Base-by-base conservation (phyloP, 92 coral and sea anemone genomes). In the Heliopora coerulea region DNA sequence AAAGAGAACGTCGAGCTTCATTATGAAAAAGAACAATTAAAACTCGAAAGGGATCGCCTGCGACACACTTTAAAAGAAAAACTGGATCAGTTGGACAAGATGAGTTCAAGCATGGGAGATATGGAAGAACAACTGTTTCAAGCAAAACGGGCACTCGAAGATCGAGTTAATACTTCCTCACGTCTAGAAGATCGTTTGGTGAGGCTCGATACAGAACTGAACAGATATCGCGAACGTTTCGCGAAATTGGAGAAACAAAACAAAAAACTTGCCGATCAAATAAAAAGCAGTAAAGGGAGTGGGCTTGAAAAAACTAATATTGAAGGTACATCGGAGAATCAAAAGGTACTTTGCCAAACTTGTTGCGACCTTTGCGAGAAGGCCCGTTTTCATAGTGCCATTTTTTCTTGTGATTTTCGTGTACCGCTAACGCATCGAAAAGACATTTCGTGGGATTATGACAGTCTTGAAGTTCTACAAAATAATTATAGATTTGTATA, bases 1-100 rank as follows among this genome's bases (percentile, higher is more conserved):
- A 87, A 82, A 41, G 99, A 95, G 65, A 95, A 95, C 49, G 80
- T 68, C 39, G 88, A 88, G 24, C 68, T 95, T 29, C 81, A 90
- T 31, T 66, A 68, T 31, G 89, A 88, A 57, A 86, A 83, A 20
- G 95, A 90, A 49, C 89, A 95, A 39, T 61, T 90, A 2, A 88
- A 82, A 58, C 59, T 68, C 9, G 95, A 88, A 54, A 78, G 85
- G 57, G 89, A 90, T 0, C 91, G 91, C 25, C 42, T 90, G 56
- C 86, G 84, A 59, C 85, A 78, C 49, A 35, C 80, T 24, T 64
- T 90, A 25, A 90, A 89, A 33, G 99, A 95, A 57, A 95, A 86
- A 83, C 89, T 82, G 17, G 61, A 56, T 21, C 61, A 56, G 21
- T 7, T 10, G 10, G 39, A 35, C 10, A 32, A 33, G 14, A 62